A percentile compares a stretch with the other conserved stretches of the same genome.
These are phyloP conservation scores for Trematocara variabile DNA, from an alignment of 2,113 vertebrate species.

Conservation along the genomic window DNA sequence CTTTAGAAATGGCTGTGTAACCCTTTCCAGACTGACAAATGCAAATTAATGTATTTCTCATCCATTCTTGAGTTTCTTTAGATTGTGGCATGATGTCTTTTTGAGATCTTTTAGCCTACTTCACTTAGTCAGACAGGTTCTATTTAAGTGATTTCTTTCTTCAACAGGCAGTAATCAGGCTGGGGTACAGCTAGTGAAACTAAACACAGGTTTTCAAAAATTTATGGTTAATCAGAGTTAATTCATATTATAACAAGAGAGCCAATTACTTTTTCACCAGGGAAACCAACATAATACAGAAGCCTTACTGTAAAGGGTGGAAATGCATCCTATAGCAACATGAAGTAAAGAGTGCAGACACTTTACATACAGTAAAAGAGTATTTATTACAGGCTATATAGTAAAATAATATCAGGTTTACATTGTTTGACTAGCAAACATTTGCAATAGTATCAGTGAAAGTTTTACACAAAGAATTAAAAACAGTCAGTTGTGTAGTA, in stretches of 20 bases:
- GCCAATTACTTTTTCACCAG: background rate
- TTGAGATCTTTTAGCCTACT: background rate
- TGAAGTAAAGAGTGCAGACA: background rate
- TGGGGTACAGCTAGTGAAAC: background rate
- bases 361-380: background rate
- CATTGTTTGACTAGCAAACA: conserved; percentile 26
- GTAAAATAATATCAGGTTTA: background rate
- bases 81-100: background rate
- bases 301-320: background rate
- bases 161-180: background rate
- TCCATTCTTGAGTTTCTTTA: background rate
- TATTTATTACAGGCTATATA: conserved; percentile 28
- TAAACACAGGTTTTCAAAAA: background rate
- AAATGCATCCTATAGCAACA: background rate
- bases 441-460: background rate
- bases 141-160: background rate
- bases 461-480: conserved; percentile 12
- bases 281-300: background rate
- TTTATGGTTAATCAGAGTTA: background rate
- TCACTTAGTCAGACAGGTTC: background rate
- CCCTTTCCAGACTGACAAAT: background rate
- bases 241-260: background rate
- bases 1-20: background rate
- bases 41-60: accelerated
- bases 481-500: conserved; percentile 19